Evolutionary conservation across 2,113 vertebrate species (phyloP).

Genomic region (Todiramphus saurophagus): DNA sequence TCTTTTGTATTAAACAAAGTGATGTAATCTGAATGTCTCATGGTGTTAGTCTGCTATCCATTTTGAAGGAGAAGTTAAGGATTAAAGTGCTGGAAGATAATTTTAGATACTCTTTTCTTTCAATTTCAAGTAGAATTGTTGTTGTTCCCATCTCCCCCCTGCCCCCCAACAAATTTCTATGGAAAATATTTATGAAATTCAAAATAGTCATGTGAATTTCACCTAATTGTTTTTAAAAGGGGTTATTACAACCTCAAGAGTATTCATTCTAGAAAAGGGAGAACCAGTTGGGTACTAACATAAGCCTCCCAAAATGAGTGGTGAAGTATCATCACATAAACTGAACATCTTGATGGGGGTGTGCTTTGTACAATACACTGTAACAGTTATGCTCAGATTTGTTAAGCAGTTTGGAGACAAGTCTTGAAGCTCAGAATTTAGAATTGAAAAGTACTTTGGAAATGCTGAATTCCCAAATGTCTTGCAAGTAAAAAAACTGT

Average conservation of each 20-base stretch:
- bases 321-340: background rate
- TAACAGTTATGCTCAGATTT: background rate
- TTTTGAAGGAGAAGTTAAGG: background rate
- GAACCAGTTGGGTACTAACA: background rate
- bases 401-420: background rate
- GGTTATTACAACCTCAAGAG: background rate
- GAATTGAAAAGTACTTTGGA: background rate
- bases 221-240: background rate
- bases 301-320: background rate
- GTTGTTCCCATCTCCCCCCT: no score
- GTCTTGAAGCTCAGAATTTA: background rate
- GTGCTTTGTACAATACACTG: background rate
- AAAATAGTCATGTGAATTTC: background rate
- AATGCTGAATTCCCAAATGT: background rate
- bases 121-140: background rate
- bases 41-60: background rate
- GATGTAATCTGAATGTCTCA: background rate
- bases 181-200: background rate
- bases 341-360: background rate
- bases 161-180: no score
- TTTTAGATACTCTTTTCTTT: background rate
- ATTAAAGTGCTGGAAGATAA: background rate
- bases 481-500: background rate
- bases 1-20: background rate
- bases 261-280: background rate